Base-by-base conservation (phyloP, 2,797 vertebrate species). In the Liparis tanakae region DNA sequence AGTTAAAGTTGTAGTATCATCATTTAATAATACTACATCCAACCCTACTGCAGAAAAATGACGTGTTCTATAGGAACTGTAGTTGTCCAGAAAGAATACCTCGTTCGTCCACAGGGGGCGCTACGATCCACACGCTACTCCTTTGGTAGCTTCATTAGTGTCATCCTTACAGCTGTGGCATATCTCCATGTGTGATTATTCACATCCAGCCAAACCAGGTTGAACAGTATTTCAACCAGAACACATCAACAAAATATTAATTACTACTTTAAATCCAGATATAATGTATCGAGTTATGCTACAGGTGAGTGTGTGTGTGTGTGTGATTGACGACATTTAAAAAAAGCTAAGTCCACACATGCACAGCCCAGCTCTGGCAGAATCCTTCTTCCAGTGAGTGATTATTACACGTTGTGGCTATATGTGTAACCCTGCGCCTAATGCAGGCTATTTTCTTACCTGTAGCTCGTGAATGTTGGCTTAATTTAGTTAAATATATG, bases 401-500 rank as follows among this genome's bases (percentile, higher is more conserved):
- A 50, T 62, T 18, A 63, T 43, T 33, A 50, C 25, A 62, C 39
- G 46, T 58, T 36, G 54, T 59, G 22, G 8, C 46, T 20, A 3
- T 58, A 36, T 56, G 13, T 68, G 20, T 41, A 15, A 15, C 25
- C 39, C 30, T 30, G 25, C 25, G 25, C 25, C 25, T 30, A 4
- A 68, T 68, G 14, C 22, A 59, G 58, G 18, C 20, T 67, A 54
- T 60, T 56, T 60, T 78, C 69, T 60, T 37, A 59, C 70, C 61
- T 81, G 68, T 39, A 48, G 20, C 44, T 15, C 33, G 37, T 20
- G 33, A 9, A 0, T 64, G 67, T 57, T 51, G 41, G 43, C 46
- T 63, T 76, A 54, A 78, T 84, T 76, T 58, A 14, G n/a, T 81
- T 77, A 30, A 44, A 18, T 60, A 48, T 46, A 70, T 56, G 61